A percentile compares a stretch with the other conserved stretches of the same genome.
These are phyloP conservation scores for Nomia melanderi DNA, from an alignment of 1,140 invertebrate genomes.

Conservation along the genomic window DNA sequence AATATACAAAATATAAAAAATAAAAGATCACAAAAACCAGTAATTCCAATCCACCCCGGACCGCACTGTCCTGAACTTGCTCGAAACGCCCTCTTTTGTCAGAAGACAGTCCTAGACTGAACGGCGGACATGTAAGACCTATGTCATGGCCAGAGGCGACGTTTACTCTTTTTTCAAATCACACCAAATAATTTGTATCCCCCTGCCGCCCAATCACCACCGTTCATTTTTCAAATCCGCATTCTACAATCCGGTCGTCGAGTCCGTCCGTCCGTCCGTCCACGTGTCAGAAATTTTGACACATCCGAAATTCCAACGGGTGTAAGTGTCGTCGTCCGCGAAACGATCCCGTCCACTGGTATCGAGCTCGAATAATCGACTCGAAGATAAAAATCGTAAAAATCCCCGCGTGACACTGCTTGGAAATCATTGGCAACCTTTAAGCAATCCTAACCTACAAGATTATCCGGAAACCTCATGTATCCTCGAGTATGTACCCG, in stretches of 20 bases:
- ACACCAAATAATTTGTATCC: constrained; percentile 65
- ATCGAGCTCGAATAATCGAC: too few species aligned
- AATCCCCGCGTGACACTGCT: constrained; percentile 27
- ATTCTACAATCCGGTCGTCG: constrained; percentile 35
- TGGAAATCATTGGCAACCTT: constrained; percentile 24
- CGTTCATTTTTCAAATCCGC: constrained; percentile 16
- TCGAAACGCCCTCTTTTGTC: constrained; percentile 61
- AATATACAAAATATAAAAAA: too few species aligned
- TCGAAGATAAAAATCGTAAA: constrained; percentile 30
- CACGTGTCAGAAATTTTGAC: constrained; percentile 59
- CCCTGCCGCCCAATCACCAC: constrained; percentile 32
- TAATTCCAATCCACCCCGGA: not conserved
- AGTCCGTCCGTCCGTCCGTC: constrained; percentile 41
- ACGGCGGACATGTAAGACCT: constrained; percentile 74
- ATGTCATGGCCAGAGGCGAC: constrained; percentile 68
- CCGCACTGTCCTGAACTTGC: constrained; percentile 28
- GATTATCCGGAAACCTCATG: constrained; percentile 3
- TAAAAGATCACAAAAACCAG: too few species aligned
- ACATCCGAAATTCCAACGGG: constrained; percentile 54
- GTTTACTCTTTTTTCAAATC: constrained; percentile 69
- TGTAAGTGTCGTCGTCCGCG: constrained; percentile 3
- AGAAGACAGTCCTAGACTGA: constrained; percentile 68
- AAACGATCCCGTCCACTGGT: too few species aligned
- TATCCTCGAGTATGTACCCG: not conserved
- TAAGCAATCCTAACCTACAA: constrained; percentile 47